Conservation (phyloP, 2,113 vertebrate species). For the Hippocampus guttulatus region DNA sequence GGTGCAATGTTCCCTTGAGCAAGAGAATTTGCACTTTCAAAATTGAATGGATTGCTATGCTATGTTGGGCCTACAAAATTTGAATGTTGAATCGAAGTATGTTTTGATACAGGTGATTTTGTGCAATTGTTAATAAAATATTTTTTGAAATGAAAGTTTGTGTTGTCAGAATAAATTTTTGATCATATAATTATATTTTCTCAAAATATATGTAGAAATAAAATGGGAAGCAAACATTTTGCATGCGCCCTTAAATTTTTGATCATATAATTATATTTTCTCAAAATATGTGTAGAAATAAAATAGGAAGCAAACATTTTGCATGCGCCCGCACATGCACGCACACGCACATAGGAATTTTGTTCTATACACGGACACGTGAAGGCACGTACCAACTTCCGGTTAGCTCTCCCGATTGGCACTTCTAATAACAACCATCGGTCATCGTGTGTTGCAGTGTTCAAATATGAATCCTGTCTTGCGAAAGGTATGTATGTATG, state of each 20-base stretch:
- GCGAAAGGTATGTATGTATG: constrained; percentile 34
- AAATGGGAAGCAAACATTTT: too few species aligned
- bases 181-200: too few species aligned
- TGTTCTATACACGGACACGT: background rate
- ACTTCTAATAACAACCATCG: background rate
- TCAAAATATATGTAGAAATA: too few species aligned
- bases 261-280: too few species aligned
- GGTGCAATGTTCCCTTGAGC: background rate
- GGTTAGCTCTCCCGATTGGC: background rate
- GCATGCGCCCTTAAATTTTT: too few species aligned
- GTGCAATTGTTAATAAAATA: background rate
- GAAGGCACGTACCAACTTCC: background rate
- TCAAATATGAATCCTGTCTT: constrained; percentile 33
- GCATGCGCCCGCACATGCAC: too few species aligned
- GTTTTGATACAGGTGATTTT: background rate
- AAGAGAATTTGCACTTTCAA: background rate
- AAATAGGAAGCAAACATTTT: too few species aligned
- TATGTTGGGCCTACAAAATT: background rate
- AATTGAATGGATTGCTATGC: background rate
- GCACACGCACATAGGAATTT: too few species aligned
- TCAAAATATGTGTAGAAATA: too few species aligned
- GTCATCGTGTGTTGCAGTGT: background rate
- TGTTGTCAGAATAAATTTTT: background rate
- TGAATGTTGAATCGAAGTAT: background rate
- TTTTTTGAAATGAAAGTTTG: background rate